Evolutionary conservation across 2,888 invertebrate species (phyloP).

Genomic region (Zelleria hepariella): DNA sequence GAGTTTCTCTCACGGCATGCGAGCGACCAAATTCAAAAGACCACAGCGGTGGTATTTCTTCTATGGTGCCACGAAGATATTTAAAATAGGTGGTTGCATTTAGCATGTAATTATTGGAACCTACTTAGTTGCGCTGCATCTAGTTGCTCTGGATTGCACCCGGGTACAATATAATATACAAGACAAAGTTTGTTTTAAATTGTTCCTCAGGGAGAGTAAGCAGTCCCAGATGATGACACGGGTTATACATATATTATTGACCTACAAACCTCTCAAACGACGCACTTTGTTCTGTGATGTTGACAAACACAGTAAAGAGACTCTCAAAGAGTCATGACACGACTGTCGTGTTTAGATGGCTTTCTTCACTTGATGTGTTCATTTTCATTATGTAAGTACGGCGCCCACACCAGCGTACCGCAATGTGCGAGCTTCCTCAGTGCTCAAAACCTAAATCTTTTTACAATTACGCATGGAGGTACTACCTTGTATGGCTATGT

Average conservation of each 20-base stretch:
- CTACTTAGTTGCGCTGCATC: neutral
- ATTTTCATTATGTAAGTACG: neutral
- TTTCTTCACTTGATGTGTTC: neutral
- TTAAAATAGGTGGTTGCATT: neutral
- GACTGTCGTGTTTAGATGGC: neutral
- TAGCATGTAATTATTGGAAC: neutral
- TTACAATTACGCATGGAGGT: neutral
- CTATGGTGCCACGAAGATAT: neutral
- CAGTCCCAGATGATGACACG: neutral
- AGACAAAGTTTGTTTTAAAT: too few relatives aligned
- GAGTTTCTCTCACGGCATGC: constrained; percentile 16
- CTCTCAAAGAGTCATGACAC: neutral
- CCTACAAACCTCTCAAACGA: too few relatives aligned
- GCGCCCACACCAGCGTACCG: neutral
- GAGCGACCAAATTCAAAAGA: constrained; percentile 2
- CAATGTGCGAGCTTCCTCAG: neutral
- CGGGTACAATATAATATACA: too few relatives aligned
- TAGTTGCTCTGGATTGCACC: neutral
- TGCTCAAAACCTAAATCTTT: neutral
- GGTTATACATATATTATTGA: neutral
- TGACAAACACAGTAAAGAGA: neutral
- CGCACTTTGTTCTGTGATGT: neutral
- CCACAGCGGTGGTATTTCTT: neutral
- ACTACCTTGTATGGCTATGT: neutral
- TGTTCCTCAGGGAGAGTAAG: too few relatives aligned